Evolutionary conservation across 2,888 invertebrate species (phyloP).

Genomic region (Calameuta filiformis): DNA sequence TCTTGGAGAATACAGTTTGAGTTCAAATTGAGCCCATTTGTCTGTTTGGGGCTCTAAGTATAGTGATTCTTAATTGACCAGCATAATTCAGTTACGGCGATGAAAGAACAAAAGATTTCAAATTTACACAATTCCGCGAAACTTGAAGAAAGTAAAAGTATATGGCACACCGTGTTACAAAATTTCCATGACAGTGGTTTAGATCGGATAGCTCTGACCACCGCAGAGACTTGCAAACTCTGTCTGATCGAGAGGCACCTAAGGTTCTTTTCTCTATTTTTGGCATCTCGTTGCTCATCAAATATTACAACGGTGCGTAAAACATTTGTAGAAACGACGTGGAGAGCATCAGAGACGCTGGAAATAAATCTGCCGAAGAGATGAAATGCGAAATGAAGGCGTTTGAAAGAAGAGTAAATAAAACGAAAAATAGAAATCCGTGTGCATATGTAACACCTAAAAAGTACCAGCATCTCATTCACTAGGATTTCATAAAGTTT

Average conservation of each 20-base stretch:
- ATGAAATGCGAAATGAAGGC: constrained; percentile 39
- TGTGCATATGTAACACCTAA: constrained; percentile 13
- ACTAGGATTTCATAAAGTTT: background rate
- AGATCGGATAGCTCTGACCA: constrained; percentile 39
- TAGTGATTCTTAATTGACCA: background rate
- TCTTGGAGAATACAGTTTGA: background rate
- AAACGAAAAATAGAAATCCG: constrained; percentile 5
- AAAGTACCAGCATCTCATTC: constrained; percentile 12
- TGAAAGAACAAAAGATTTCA: background rate
- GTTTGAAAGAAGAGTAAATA: constrained; percentile 33
- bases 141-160: constrained; percentile 4
- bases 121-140: background rate
- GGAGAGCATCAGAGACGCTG: background rate
- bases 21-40: background rate
- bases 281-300: background rate
- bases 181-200: constrained; percentile 38
- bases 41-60: background rate
- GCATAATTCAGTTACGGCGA: background rate
- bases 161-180: constrained; percentile 39
- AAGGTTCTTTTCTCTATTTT: constrained; percentile 3
- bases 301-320: background rate
- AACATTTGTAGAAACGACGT: background rate
- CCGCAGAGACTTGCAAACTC: constrained; percentile 27
- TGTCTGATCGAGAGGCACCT: constrained; percentile 16
- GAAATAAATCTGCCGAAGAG: constrained; percentile 28